phyloP scores from a whole-genome alignment of 2,113 vertebrate genomes.

The Etia nguti region DNA sequence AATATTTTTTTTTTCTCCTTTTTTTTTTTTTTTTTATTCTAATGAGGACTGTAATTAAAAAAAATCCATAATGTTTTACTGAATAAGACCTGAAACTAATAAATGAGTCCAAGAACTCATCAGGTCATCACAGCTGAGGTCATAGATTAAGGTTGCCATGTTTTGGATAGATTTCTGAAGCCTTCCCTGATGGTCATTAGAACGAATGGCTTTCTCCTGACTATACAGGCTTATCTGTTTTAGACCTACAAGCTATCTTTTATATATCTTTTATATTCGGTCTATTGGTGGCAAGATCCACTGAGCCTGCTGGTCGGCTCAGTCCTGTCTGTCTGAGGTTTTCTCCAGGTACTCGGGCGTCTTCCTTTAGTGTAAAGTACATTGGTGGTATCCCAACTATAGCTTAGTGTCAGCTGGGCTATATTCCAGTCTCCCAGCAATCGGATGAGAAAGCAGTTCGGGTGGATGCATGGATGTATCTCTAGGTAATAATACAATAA shows the following conservation, averaged over 20 bases:
- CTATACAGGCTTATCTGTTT: neutral
- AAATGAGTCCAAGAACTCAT: neutral
- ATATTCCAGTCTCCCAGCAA: neutral
- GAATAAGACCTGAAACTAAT: neutral
- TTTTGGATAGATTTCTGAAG: neutral
- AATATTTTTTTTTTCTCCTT: too few species aligned
- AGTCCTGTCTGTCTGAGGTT: neutral
- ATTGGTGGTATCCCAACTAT: neutral
- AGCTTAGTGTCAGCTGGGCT: neutral
- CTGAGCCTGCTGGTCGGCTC: neutral
- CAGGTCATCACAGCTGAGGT: neutral
- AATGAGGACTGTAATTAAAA: neutral
- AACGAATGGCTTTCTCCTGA: neutral
- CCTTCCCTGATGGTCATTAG: neutral
- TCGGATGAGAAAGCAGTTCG: neutral
- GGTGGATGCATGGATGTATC: neutral
- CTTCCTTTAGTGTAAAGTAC: neutral
- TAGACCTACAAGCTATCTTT: neutral
- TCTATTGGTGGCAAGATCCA: accelerated
- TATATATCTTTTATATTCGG: neutral
- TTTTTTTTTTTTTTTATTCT: too few species aligned
- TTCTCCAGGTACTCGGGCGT: accelerated
- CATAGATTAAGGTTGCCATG: neutral
- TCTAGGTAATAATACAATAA: neutral
- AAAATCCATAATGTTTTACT: neutral